Evolutionary conservation across 2,888 invertebrate species (phyloP).

Genomic region (Hirtodrosophila alboralis): DNA sequence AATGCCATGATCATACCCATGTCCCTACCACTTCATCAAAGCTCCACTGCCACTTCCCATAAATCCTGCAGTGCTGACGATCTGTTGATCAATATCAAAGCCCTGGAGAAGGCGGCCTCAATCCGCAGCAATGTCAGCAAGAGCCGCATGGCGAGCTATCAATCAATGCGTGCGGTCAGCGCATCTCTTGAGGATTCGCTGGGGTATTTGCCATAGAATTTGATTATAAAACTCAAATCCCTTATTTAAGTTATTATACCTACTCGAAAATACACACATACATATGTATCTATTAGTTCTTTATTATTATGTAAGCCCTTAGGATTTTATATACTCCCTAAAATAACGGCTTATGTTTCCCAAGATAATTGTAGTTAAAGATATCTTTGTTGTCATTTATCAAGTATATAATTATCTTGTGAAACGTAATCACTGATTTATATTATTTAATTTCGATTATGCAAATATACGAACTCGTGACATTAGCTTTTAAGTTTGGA

Average conservation of each 20-base stretch:
- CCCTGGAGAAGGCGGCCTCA: conserved; percentile 79
- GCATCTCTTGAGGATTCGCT: conserved; percentile 84
- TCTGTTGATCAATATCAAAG: conserved; percentile 79
- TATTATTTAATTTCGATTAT: conserved; percentile 21
- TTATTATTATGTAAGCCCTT: neutral
- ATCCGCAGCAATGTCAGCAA: conserved; percentile 64
- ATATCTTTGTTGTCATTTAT: neutral
- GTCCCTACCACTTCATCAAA: conserved; percentile 40
- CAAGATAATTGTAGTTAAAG: conserved; percentile 61
- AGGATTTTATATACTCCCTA: conserved; percentile 4
- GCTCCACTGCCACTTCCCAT: conserved; percentile 57
- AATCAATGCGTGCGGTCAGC: conserved; percentile 83
- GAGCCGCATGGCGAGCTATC: conserved; percentile 79
- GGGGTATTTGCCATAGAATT: conserved; percentile 84
- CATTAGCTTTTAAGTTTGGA: conserved; percentile 45
- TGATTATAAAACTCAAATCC: conserved; percentile 40
- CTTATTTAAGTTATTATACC: conserved; percentile 13
- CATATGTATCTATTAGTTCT: neutral
- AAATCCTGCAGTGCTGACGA: conserved; percentile 82
- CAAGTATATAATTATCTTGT: conserved; percentile 64
- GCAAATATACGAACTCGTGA: conserved; percentile 41
- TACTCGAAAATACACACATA: conserved; percentile 4
- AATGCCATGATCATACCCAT: conserved; percentile 47
- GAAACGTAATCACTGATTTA: conserved; percentile 75
- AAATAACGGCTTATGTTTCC: conserved; percentile 76